Conservation (phyloP, 2,888 invertebrate genomes). For the Dastarcus helophoroides region DNA sequence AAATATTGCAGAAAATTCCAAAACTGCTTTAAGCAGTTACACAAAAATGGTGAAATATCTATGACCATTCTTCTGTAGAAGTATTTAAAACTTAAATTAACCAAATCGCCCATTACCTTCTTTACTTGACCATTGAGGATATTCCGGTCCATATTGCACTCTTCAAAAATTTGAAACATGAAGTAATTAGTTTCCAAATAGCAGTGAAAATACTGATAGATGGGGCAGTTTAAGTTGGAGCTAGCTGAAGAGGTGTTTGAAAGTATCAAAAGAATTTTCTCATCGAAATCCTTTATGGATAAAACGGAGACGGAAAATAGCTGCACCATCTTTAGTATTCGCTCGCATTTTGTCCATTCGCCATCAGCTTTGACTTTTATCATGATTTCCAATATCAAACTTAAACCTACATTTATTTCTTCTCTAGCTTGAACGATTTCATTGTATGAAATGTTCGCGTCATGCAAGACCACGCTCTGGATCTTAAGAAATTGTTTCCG, state of each 20-base stretch:
- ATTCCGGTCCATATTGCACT: conserved; percentile 8
- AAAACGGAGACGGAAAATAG: conserved; percentile 12
- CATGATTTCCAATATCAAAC: conserved; percentile 16
- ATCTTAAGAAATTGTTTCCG: conserved; percentile 24
- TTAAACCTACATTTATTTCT: conserved; percentile 20
- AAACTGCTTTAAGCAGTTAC: conserved; percentile 25
- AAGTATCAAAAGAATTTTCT: conserved; percentile 18
- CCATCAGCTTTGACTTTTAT: conserved; percentile 11
- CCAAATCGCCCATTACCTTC: conserved; percentile 21
- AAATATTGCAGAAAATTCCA: conserved; percentile 28
- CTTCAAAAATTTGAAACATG: conserved; percentile 16
- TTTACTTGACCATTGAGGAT: conserved; percentile 15
- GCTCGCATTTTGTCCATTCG: conserved; percentile 13
- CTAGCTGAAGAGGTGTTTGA: conserved; percentile 11
- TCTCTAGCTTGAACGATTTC: conserved; percentile 17
- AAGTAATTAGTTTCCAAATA: conserved; percentile 23
- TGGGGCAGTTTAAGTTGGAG: conserved; percentile 16
- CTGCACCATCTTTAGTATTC: conserved; percentile 13
- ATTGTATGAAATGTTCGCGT: conserved; percentile 14
- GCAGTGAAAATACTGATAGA: conserved; percentile 24
- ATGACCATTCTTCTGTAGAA: conserved; percentile 15
- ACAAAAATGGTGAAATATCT: conserved; percentile 17
- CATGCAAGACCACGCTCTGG: conserved; percentile 24
- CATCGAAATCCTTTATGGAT: conserved; percentile 15
- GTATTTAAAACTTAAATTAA: conserved; percentile 19